phyloP scores from a whole-genome alignment of 92 coral and sea anemone genomes.

The Parazoanthus darwini region DNA sequence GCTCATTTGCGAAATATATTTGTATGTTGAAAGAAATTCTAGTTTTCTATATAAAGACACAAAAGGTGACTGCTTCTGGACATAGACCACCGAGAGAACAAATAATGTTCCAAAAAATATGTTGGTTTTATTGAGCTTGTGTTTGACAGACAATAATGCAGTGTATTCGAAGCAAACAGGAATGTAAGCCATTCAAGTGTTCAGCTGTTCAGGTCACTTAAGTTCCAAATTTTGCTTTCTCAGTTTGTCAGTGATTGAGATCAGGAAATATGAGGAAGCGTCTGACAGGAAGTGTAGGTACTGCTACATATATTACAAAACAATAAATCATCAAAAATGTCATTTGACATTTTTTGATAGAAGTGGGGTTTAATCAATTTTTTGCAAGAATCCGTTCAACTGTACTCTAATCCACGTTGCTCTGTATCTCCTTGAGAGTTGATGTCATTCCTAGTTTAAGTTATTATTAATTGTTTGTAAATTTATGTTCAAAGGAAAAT shows the following conservation, averaged over 20 bases:
- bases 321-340: constrained; percentile 35
- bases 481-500: background rate
- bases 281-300: background rate
- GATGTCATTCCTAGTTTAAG: background rate
- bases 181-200: background rate
- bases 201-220: constrained; percentile 2
- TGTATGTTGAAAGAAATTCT: background rate
- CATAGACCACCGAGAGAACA: background rate
- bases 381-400: background rate
- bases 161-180: background rate
- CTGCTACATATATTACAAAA: constrained; percentile 24
- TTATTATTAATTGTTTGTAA: background rate
- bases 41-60: background rate
- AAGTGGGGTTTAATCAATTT: background rate
- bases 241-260: background rate
- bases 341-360: background rate
- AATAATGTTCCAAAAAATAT: background rate
- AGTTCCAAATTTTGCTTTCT: background rate
- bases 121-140: background rate
- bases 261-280: background rate
- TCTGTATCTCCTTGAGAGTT: background rate
- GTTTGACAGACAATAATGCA: background rate
- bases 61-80: background rate
- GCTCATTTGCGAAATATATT: background rate
- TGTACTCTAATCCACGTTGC: background rate